Base-by-base conservation (phyloP, 1,140 invertebrate genomes). In the Drosophila tropicalis region DNA sequence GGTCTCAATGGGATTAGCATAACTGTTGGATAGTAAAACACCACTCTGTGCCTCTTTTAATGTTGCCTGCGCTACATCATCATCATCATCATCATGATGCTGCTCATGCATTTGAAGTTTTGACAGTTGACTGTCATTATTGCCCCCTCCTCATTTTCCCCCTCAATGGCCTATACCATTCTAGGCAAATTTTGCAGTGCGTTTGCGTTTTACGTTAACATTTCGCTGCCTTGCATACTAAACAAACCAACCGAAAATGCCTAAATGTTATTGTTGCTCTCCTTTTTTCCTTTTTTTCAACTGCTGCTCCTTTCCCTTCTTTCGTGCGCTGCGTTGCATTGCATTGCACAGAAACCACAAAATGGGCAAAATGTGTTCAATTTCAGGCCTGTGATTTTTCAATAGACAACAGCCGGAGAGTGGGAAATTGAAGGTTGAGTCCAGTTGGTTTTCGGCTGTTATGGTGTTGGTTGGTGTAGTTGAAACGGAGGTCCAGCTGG, bases 281-380 rank as follows among this genome's bases (percentile, higher is more conserved):
- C 55, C 5, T 29, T 29, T 29, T 29, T 29, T 6, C 29, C 5
- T 29, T 29, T 29, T 40, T 25, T 25, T 17, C 19, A 39, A 64
- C 25, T 68, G 69, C 25, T 67, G 40, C 34, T 39, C 36, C 10
- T 51, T 51, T 51, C 17, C 17, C 19, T 17, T n/a, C 41, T 67
- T 17, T 22, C 54, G 36, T 36, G 39, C 13, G 63, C 62, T 54
- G 39, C 19, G 62, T 32, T 68, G 65, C 55, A 7, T 44, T 44
- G 41, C 58, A 65, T 60, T 64, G 63, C 81, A 72, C 58, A 80
- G 67, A 76, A 85, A 76, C 83, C 83, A 70, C 83, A 86, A 86
- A 86, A 86, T 86, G 83, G 79, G 80, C 83, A 87, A 86, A 89
- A 86, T 86, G 84, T 86, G 83, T 86, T 86, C 83, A 89, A 86